Conservation (phyloP, 2,113 vertebrate species). For the Ictalurus punctatus region DNA sequence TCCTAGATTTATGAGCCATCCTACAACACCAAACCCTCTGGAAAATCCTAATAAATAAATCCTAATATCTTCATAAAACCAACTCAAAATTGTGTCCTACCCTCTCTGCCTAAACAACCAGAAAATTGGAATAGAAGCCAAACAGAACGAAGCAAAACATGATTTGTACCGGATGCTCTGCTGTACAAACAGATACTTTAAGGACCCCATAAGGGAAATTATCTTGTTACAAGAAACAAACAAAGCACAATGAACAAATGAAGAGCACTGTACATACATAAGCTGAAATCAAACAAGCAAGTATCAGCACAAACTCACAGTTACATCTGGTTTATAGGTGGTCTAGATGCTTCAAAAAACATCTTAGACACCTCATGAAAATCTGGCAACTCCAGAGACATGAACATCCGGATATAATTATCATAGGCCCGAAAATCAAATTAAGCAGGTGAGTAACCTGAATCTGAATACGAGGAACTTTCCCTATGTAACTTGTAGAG, state of each 20-base stretch:
- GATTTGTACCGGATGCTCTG: background rate
- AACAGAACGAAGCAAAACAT: background rate
- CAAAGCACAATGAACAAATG: background rate
- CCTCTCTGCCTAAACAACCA: background rate
- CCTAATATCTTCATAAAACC: background rate
- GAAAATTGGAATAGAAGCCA: background rate
- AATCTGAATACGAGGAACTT: background rate
- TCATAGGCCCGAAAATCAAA: background rate
- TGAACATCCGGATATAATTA: background rate
- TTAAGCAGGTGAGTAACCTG: background rate
- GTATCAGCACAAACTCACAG: background rate
- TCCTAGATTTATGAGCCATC: background rate
- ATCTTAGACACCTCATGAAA: background rate
- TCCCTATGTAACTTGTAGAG: background rate
- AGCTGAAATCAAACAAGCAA: background rate
- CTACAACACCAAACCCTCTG: background rate
- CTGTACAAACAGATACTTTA: conserved; percentile 10
- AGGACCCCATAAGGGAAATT: conserved; percentile 23
- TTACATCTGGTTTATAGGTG: background rate
- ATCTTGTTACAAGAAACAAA: conserved; percentile 7
- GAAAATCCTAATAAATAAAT: background rate
- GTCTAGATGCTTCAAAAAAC: too few species aligned
- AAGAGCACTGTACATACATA: background rate
- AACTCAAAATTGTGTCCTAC: background rate
- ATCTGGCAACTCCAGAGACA: background rate